Percentiles rank a stretch among this genome's conserved stretches.
Evolutionary conservation across 2,888 invertebrate genomes (phyloP).

Genomic region (Acleris literana): DNA sequence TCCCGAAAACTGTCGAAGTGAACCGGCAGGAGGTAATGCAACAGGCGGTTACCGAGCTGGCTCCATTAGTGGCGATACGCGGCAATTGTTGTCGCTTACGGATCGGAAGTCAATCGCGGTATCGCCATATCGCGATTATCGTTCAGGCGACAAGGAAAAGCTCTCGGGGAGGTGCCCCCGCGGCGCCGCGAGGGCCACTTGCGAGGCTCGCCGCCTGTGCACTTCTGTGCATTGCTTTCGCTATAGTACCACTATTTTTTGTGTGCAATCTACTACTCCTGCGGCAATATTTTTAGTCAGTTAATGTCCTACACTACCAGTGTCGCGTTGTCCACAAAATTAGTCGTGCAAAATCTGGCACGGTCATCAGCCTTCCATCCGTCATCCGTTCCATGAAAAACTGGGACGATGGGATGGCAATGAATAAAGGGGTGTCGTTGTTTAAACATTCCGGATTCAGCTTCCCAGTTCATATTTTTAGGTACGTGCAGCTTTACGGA

Average conservation of each 20-base stretch:
- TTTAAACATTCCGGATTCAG: no score
- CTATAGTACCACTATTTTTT: neutral
- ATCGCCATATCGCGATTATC: slow-evolving; percentile 73
- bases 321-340: no score
- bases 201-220: slow-evolving; percentile 47
- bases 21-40: slow-evolving; percentile 26
- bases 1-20: neutral
- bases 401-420: no score
- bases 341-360: no score
- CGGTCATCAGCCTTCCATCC: no score
- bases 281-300: no score
- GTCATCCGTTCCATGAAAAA: no score
- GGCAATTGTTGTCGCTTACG: slow-evolving; percentile 76
- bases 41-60: slow-evolving; percentile 47
- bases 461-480: no score
- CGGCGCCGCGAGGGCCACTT: slow-evolving; percentile 49
- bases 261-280: no score
- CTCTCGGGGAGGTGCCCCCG: slow-evolving; percentile 62
- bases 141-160: slow-evolving; percentile 82
- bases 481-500: no score
- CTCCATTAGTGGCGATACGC: slow-evolving; percentile 72
- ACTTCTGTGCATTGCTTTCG: slow-evolving; percentile 45
- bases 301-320: no score
- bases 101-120: slow-evolving; percentile 67
- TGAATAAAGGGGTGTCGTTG: no score